Base-by-base conservation (phyloP, 92 coral and sea anemone genomes). In the Metridium senile region DNA sequence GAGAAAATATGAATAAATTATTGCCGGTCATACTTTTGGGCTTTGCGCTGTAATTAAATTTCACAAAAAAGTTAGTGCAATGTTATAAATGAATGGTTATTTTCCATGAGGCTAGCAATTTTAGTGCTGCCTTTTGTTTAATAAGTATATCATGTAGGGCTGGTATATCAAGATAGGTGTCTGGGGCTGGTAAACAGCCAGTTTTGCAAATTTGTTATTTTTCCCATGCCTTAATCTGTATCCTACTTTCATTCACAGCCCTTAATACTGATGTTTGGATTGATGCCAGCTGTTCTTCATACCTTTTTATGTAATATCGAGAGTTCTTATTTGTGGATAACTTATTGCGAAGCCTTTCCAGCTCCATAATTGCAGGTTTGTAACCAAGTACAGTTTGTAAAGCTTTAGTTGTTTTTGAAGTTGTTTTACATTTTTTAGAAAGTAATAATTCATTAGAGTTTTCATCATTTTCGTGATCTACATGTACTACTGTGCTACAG, bases 81-180 rank as follows among this genome's bases (percentile, higher is more conserved):
- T 4, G 6, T 39, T 39, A 39, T 62, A 62, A 62, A 33, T 75
- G 81, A 27, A 75, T 58, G 13, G 81, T 61, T 9, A 62, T 75
- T 53, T 75, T 75, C 81, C 81, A 75, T 39, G 81, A 75, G 3
- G 2, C 71, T 75, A 75, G 39, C 20, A 75, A 33, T 34, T 75
- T 62, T 25, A 75, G 6, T 29, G 81, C 81, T 10, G 39, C 34
- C 21, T 75, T 75, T 64, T 62, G 68, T 35, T 33, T 39, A 39
- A 23, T 27, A 7, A 29, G 4, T 35, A 18, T 27, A 39, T 25
- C 13, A 47, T 62, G 32, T 61, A 32, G 34, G 10, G 9, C 57
- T 51, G 59, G 39, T 19, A 39, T 61, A 31, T 62, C 62, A 7
- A 9, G 28, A 58, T 74, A 74, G 26, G 39, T 19, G 9, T 31